phyloP scores from a whole-genome alignment of 2,797 vertebrate species.

The Phylloscopus collybita region DNA sequence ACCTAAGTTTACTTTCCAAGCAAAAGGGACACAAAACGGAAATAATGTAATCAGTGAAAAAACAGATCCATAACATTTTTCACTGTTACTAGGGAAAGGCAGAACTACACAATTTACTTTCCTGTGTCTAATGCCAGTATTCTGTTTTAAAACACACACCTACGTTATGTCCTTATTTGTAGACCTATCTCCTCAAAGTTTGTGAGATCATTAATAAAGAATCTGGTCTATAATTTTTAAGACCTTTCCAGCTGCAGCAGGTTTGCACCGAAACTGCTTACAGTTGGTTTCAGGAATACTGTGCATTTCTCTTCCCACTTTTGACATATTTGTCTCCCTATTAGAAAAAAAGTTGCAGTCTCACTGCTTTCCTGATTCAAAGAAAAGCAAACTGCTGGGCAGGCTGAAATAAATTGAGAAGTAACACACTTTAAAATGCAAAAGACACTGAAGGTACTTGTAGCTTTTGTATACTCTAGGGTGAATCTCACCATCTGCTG shows the following conservation, averaged over 20 bases:
- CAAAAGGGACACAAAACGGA: background rate
- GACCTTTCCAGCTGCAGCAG: background rate
- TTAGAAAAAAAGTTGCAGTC: background rate
- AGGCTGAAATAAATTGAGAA: background rate
- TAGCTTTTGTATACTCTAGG: background rate
- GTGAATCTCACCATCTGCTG: conserved; percentile 47
- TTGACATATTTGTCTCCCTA: background rate
- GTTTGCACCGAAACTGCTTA: background rate
- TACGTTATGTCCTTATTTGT: background rate
- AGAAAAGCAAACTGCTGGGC: background rate
- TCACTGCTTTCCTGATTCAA: background rate
- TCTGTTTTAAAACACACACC: background rate
- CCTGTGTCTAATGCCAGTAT: background rate
- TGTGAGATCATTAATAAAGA: background rate
- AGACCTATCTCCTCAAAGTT: background rate
- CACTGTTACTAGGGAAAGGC: background rate
- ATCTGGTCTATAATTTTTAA: background rate
- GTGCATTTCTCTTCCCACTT: background rate
- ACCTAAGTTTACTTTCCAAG: background rate
- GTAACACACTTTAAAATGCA: background rate
- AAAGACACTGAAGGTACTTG: background rate
- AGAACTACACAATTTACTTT: background rate
- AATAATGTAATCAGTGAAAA: conserved; percentile 12
- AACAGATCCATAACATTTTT: background rate
- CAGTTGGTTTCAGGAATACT: background rate